Evolutionary conservation across 2,888 invertebrate genomes (phyloP).

Genomic region (Anthrax anthrax): DNA sequence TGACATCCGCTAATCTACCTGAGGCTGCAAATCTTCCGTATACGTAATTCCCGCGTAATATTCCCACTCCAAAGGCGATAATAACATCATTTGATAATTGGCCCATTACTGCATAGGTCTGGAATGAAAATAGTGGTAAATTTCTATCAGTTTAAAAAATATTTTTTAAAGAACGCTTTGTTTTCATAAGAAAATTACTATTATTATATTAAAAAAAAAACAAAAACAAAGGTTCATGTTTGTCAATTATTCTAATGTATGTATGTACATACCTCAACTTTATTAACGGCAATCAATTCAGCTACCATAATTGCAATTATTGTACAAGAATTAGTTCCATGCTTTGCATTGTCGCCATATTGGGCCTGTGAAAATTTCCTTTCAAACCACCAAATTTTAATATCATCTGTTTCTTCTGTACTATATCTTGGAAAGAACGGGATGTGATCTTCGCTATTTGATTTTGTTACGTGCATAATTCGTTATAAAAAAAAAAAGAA

Average conservation of each 20-base stretch:
- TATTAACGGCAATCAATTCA: slow-evolving; percentile 28
- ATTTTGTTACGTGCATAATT: neutral
- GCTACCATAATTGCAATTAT: slow-evolving; percentile 44
- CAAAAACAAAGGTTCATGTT: no score
- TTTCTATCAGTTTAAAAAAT: neutral
- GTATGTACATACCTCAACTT: slow-evolving; percentile 11
- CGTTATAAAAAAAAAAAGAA: no score
- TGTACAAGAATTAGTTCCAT: slow-evolving; percentile 47
- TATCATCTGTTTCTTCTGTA: slow-evolving; percentile 18
- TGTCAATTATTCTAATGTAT: neutral
- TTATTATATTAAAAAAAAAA: neutral
- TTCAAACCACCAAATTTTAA: slow-evolving; percentile 41
- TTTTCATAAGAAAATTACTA: neutral
- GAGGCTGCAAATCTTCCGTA: slow-evolving; percentile 36
- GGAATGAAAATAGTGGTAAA: neutral
- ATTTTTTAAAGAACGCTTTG: neutral
- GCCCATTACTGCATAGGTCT: neutral
- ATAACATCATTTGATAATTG: slow-evolving; percentile 30
- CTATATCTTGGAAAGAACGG: slow-evolving; percentile 1
- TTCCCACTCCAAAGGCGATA: slow-evolving; percentile 39
- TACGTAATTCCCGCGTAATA: slow-evolving; percentile 43
- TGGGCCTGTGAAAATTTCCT: slow-evolving; percentile 43
- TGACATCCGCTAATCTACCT: slow-evolving; percentile 32
- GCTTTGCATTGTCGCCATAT: slow-evolving; percentile 37
- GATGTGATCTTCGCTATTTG: neutral